These are phyloP conservation scores for Thrips palmi DNA, from an alignment of 1,140 invertebrate species.

Conservation along the genomic window DNA sequence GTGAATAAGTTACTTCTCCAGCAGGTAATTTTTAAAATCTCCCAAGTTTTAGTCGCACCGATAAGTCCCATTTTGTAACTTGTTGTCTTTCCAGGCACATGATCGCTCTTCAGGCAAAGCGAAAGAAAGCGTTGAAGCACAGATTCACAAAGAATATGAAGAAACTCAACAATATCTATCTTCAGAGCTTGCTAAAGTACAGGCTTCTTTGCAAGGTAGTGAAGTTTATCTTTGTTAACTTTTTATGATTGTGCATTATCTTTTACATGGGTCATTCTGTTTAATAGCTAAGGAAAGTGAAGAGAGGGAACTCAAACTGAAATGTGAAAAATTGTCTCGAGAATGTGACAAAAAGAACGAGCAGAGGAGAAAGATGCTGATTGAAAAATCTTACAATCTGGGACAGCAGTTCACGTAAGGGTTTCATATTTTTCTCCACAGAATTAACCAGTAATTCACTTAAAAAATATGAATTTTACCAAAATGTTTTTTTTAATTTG, in stretches of 20 bases:
- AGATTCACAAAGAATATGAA: slow-evolving; percentile 17
- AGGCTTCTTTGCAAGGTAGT: slow-evolving; percentile 15
- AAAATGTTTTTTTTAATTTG: no score
- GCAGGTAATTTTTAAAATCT: slow-evolving; percentile 8
- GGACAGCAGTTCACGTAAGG: no score
- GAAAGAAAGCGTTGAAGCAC: slow-evolving; percentile 15
- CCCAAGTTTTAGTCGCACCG: not conserved
- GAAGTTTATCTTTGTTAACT: no score
- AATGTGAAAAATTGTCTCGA: slow-evolving; percentile 15
- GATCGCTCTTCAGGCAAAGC: slow-evolving; percentile 13
- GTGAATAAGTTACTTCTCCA: slow-evolving; percentile 13
- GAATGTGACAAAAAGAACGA: slow-evolving; percentile 14
- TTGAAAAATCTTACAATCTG: slow-evolving; percentile 16
- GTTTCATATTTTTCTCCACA: no score
- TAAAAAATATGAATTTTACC: no score
- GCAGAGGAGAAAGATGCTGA: slow-evolving; percentile 12
- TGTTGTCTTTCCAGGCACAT: slow-evolving; percentile 13
- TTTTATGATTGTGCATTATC: slow-evolving; percentile 2
- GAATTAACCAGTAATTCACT: no score
- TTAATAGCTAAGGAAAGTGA: slow-evolving; percentile 15
- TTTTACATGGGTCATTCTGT: slow-evolving; percentile 1
- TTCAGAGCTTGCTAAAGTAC: slow-evolving; percentile 16
- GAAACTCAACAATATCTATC: slow-evolving; percentile 15
- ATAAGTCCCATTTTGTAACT: not conserved
- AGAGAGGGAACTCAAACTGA: slow-evolving; percentile 15